These are phyloP conservation scores for Semotilus atromaculatus DNA, from an alignment of 2,797 vertebrate species.

Conservation along the genomic window DNA sequence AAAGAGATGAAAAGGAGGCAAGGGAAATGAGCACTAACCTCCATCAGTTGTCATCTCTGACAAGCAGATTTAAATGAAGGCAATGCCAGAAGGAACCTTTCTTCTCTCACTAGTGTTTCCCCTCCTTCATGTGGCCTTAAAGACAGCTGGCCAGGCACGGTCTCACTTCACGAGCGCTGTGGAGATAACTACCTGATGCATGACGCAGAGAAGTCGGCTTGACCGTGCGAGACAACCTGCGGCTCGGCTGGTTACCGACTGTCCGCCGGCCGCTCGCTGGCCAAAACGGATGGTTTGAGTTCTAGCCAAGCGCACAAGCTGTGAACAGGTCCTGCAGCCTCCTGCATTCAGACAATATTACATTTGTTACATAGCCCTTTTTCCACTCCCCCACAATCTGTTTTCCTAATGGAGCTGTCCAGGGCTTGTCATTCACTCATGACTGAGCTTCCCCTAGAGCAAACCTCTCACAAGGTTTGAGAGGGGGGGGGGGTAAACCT, in stretches of 20 bases:
- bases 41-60: conserved; percentile 43
- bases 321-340: conserved; percentile 72
- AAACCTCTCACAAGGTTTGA: conserved; percentile 54
- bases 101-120: conserved; percentile 29
- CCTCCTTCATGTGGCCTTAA: conserved; percentile 16
- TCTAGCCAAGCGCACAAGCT: conserved; percentile 68
- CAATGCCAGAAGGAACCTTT: conserved; percentile 12
- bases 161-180: conserved; percentile 28
- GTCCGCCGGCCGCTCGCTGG: conserved; percentile 23
- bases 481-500: conserved; percentile 33
- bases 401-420: conserved; percentile 76
- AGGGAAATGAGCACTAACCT: conserved; percentile 11
- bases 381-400: conserved; percentile 71
- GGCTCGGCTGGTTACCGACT: conserved; percentile 34
- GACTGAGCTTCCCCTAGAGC: conserved; percentile 64
- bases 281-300: conserved; percentile 67
- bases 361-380: conserved; percentile 69
- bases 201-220: conserved; percentile 14
- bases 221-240: conserved; percentile 30
- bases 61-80: conserved; percentile 45
- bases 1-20: conserved; percentile 12
- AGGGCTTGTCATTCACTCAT: conserved; percentile 74
- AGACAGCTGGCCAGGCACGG: conserved; percentile 49
- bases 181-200: conserved; percentile 48
- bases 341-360: conserved; percentile 59